Conservation (phyloP, 2,113 vertebrate species). For the Eulemur rufifrons region DNA sequence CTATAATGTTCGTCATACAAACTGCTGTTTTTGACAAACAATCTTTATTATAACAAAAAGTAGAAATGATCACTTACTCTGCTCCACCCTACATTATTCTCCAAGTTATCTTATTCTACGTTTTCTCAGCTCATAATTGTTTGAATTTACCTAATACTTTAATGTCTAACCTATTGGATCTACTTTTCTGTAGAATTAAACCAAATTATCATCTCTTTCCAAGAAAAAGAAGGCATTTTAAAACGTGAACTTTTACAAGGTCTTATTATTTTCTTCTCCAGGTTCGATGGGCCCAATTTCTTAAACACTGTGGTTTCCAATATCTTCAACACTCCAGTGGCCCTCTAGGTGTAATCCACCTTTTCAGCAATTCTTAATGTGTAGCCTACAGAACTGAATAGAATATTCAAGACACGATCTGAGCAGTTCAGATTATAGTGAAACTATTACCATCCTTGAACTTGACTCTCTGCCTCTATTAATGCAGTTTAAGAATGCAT, state of each 20-base stretch:
- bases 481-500: conserved; percentile 50
- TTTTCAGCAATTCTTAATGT: conserved; percentile 56
- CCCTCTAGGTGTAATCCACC: conserved; percentile 47
- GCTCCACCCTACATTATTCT: background rate
- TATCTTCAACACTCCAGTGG: conserved; percentile 8
- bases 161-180: background rate
- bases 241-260: background rate
- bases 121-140: background rate
- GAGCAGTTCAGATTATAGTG: conserved; percentile 44
- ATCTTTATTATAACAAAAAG: background rate
- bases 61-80: background rate
- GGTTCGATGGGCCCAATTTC: conserved; percentile 44
- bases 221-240: conserved; percentile 23
- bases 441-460: conserved; percentile 47
- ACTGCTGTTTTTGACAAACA: background rate
- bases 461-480: conserved; percentile 45
- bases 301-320: conserved; percentile 13
- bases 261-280: conserved; percentile 47
- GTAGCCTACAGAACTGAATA: conserved; percentile 17
- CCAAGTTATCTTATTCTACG: background rate
- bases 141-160: background rate
- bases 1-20: background rate
- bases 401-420: conserved; percentile 18
- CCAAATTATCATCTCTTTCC: background rate
- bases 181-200: background rate